Evolutionary conservation across 2,113 vertebrate genomes (phyloP).

Genomic region (Hippolais icterina): DNA sequence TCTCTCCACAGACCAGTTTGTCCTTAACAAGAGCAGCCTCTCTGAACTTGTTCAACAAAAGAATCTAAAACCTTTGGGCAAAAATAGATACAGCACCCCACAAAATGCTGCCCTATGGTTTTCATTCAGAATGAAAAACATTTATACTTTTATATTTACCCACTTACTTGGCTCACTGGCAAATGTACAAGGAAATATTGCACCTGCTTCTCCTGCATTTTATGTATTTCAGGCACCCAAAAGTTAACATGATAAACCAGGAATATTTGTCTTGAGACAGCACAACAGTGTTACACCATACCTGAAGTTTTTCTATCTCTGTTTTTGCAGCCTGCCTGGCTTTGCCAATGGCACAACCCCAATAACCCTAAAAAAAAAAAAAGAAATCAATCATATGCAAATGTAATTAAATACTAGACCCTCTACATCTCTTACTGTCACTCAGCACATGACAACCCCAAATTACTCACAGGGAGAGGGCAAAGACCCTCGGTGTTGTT

Average conservation of each 20-base stretch:
- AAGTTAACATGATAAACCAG: neutral
- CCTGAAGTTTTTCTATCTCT: slow-evolving; percentile 98
- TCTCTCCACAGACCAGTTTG: neutral
- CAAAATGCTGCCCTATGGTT: neutral
- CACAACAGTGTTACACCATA: slow-evolving; percentile 40
- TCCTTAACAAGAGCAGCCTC: neutral
- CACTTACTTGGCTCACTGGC: neutral
- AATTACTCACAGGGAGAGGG: neutral
- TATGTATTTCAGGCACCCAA: neutral
- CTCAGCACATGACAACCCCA: neutral
- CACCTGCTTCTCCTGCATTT: neutral
- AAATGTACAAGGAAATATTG: neutral
- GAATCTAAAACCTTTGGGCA: neutral
- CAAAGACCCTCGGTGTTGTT: neutral
- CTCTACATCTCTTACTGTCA: neutral
- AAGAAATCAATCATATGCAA: neutral
- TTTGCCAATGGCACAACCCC: slow-evolving; percentile 98
- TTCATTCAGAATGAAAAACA: neutral
- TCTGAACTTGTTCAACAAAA: neutral
- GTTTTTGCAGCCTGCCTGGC: slow-evolving; percentile 99
- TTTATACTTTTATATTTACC: neutral
- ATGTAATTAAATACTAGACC: neutral
- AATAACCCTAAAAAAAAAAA: slow-evolving; percentile 85
- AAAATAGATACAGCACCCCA: neutral
- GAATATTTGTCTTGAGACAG: neutral